Percentiles rank a stretch among this genome's conserved stretches.
Conservation (phyloP, 2,113 vertebrate species). For the Stegostoma tigrinum region DNA sequence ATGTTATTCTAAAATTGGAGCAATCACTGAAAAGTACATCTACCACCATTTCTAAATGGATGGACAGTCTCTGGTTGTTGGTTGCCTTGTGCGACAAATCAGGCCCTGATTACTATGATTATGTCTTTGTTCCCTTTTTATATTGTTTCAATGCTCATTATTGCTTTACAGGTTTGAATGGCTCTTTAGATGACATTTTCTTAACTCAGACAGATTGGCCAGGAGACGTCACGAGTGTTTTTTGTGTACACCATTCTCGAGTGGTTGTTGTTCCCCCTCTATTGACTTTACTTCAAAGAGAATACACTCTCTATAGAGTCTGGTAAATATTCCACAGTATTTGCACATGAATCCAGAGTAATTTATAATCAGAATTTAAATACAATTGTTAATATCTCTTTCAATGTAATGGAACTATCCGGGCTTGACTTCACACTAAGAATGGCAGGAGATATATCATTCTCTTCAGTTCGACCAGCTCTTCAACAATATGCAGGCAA, state of each 20-base stretch:
- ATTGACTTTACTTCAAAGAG: not conserved
- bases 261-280: not conserved
- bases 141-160: not conserved
- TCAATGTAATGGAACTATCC: conserved; percentile 13
- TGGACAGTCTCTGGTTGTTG: not conserved
- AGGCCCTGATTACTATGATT: not conserved
- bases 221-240: not conserved
- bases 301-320: not conserved
- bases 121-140: not conserved
- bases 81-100: not conserved
- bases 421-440: not conserved
- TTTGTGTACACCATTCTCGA: conserved; percentile 2
- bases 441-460: conserved; percentile 22
- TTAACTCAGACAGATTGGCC: not conserved
- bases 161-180: not conserved
- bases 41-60: not conserved
- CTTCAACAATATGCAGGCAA: conserved; percentile 17
- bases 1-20: not conserved
- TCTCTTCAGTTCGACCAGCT: conserved; percentile 10
- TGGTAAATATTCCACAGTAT: not conserved
- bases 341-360: not conserved
- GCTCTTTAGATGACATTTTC: not conserved
- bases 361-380: conserved; percentile 35
- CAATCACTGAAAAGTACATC: not conserved
- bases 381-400: conserved; percentile 14